Conservation (phyloP, 2,113 vertebrate species). For the Procapra przewalskii region DNA sequence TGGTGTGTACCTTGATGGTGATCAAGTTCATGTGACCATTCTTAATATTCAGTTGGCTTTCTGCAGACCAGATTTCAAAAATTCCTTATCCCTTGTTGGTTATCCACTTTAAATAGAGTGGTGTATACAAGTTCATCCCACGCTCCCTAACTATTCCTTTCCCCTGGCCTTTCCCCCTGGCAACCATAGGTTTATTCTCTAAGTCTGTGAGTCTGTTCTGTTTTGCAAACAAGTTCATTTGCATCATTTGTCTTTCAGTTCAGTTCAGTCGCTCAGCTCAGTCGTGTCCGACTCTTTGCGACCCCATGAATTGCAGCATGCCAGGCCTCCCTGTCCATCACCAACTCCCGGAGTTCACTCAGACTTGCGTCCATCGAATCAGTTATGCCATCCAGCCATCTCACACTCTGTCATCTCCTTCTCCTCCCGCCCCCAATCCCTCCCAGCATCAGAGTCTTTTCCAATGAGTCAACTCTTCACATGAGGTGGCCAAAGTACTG, state of each 20-base stretch:
- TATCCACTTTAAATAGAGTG: not conserved
- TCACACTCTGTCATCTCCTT: fast-evolving
- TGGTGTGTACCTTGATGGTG: fast-evolving
- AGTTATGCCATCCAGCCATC: too few relatives aligned
- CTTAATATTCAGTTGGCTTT: not conserved
- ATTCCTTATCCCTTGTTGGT: not conserved
- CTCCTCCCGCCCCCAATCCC: too few relatives aligned
- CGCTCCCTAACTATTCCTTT: not conserved
- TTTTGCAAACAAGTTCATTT: not conserved
- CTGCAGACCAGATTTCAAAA: not conserved
- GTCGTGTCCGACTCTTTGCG: fast-evolving
- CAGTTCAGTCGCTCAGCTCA: too few relatives aligned
- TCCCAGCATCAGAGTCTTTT: too few relatives aligned
- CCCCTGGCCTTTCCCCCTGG: not conserved
- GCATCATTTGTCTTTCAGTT: not conserved
- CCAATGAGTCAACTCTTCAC: too few relatives aligned
- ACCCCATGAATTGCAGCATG: fast-evolving
- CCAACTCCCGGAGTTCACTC: too few relatives aligned
- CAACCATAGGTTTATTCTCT: not conserved
- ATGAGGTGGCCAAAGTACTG: too few relatives aligned
- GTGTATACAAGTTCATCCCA: not conserved
- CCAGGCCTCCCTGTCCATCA: too few relatives aligned
- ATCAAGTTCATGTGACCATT: not conserved
- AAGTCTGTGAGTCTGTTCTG: not conserved
- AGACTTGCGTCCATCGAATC: fast-evolving